Percentiles rank a stretch among this genome's conserved stretches.
These are phyloP conservation scores for Pseudachorutes palmiensis DNA, from an alignment of 1,140 invertebrate species.

Conservation along the genomic window DNA sequence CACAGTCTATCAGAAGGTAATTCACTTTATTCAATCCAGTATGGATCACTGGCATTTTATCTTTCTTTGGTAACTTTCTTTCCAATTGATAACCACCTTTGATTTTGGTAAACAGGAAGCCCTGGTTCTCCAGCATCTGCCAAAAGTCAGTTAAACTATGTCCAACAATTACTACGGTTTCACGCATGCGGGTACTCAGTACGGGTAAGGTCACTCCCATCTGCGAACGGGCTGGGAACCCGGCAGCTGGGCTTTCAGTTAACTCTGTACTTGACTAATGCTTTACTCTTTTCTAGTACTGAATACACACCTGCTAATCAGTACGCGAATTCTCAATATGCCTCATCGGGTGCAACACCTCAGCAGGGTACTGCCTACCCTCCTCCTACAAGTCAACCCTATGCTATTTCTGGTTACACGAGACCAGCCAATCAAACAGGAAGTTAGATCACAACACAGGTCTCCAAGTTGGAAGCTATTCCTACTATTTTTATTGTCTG, in stretches of 20 bases:
- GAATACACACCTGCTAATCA: conserved; percentile 21
- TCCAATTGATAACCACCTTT: no score
- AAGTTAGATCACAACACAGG: background rate
- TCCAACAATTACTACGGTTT: conserved; percentile 89
- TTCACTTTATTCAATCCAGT: no score
- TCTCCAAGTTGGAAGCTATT: background rate
- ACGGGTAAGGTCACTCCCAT: conserved; percentile 55
- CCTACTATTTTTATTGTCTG: background rate
- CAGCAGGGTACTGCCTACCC: conserved; percentile 8
- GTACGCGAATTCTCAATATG: background rate
- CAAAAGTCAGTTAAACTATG: conserved; percentile 53
- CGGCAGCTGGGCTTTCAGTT: background rate
- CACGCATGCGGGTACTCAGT: conserved; percentile 81
- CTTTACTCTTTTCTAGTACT: conserved; percentile 16
- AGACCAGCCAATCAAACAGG: conserved; percentile 25
- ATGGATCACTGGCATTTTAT: no score
- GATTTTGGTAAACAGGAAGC: no score
- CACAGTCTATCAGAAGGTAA: no score
- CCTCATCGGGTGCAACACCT: background rate
- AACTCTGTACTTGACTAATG: background rate
- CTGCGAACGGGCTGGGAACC: background rate
- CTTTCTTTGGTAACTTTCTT: no score
- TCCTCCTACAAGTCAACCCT: conserved; percentile 12
- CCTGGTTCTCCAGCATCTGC: background rate
- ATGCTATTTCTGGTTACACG: conserved; percentile 34